These are phyloP conservation scores for Alligator sinensis DNA, from an alignment of 2,113 vertebrate genomes.

Conservation along the genomic window DNA sequence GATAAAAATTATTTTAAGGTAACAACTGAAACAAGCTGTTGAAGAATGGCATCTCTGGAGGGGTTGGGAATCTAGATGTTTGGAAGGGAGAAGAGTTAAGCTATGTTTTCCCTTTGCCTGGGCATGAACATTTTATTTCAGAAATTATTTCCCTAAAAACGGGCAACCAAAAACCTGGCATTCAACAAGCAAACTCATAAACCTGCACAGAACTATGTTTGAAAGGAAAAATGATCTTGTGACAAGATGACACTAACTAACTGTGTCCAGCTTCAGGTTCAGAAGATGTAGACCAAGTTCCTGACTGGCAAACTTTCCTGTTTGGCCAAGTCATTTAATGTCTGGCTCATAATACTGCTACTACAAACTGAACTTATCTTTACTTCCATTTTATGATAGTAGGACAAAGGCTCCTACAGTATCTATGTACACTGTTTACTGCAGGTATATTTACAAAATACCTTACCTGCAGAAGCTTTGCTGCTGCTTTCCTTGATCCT, in stretches of 20 bases:
- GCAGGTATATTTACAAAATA: too few relatives aligned
- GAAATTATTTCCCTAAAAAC: neutral
- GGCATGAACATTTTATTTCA: too few relatives aligned
- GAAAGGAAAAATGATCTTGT: neutral
- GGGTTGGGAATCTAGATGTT: neutral
- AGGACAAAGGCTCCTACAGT: too few relatives aligned
- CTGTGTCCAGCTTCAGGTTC: neutral
- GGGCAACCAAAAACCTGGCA: neutral
- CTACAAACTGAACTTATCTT: neutral
- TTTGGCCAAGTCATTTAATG: neutral
- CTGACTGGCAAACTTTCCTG: neutral
- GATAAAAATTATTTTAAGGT: too few relatives aligned
- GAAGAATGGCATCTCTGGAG: neutral
- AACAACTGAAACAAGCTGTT: too few relatives aligned
- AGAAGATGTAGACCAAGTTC: neutral
- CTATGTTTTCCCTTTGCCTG: too few relatives aligned
- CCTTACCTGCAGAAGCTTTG: neutral
- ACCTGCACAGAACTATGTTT: neutral
- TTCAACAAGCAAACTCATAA: neutral
- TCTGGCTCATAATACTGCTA: neutral
- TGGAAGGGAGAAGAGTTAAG: neutral
- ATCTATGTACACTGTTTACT: too few relatives aligned
- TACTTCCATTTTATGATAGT: too few relatives aligned
- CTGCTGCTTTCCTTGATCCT: neutral
- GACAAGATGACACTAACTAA: neutral